These are phyloP conservation scores for Aleadryas rufinucha DNA, from an alignment of 2,113 vertebrate species.

Conservation along the genomic window DNA sequence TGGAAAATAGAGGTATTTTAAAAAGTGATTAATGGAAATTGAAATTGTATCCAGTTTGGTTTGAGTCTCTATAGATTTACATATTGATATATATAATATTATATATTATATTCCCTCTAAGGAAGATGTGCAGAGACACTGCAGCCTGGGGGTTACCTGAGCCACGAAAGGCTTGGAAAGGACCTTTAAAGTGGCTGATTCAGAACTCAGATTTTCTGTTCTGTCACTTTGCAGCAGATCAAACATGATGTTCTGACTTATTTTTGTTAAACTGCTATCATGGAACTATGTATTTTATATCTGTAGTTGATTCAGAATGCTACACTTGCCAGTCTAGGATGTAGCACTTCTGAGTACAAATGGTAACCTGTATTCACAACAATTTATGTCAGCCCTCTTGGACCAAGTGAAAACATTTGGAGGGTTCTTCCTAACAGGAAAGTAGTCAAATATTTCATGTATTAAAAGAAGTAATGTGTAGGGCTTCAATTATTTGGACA, in stretches of 20 bases:
- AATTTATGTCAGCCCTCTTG: background rate
- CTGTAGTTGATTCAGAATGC: background rate
- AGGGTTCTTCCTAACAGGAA: background rate
- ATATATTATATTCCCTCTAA: background rate
- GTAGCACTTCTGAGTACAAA: background rate
- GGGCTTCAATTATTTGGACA: background rate
- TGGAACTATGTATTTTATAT: background rate
- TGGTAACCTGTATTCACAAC: background rate
- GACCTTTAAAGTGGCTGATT: background rate
- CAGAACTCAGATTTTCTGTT: background rate
- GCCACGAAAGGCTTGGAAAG: background rate
- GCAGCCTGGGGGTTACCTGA: accelerated
- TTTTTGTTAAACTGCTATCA: background rate
- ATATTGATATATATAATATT: no score
- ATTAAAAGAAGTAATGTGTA: background rate
- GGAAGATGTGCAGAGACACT: background rate
- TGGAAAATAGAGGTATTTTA: background rate
- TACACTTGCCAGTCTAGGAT: background rate
- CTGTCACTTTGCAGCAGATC: background rate
- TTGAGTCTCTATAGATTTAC: background rate
- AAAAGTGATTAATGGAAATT: background rate
- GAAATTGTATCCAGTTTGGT: background rate
- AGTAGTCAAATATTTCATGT: background rate
- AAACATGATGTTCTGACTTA: background rate
- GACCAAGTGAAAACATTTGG: background rate